These are phyloP conservation scores for Balanococcus diminutus DNA, from an alignment of 2,888 invertebrate species.

Conservation along the genomic window DNA sequence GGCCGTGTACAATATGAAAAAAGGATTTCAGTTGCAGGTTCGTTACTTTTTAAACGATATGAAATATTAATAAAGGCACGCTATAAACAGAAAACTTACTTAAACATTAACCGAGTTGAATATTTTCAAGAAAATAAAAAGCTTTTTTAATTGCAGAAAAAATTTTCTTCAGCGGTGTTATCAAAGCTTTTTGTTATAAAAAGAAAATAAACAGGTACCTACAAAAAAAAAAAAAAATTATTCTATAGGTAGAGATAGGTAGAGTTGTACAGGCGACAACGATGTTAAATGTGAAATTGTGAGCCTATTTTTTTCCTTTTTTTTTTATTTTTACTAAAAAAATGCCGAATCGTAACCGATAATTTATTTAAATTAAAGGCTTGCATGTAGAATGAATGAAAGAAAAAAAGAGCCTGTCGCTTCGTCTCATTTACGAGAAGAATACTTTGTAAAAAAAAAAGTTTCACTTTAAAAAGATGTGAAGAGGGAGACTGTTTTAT, in stretches of 20 bases:
- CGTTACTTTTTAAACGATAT: conserved; percentile 16
- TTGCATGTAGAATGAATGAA: too few relatives aligned
- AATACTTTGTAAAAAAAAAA: neutral
- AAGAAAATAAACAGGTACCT: neutral
- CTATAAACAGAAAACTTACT: neutral
- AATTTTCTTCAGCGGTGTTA: neutral
- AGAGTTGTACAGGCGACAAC: neutral
- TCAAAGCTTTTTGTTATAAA: neutral
- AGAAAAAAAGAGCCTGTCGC: too few relatives aligned
- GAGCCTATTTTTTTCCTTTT: too few relatives aligned
- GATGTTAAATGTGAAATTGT: neutral
- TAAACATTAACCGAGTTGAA: conserved; percentile 17
- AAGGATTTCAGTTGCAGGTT: neutral
- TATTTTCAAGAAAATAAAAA: conserved; percentile 26
- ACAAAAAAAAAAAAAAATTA: neutral
- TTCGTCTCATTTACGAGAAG: neutral
- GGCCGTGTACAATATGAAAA: neutral
- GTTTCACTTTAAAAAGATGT: neutral
- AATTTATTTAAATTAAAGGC: conserved; percentile 30
- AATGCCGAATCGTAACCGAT: neutral
- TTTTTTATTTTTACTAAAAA: neutral
- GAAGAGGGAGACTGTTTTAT: neutral
- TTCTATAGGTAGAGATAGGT: too few relatives aligned
- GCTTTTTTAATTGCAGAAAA: neutral
- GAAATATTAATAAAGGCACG: conserved; percentile 25